Evolutionary conservation across 1,140 invertebrate genomes (phyloP), one percentile per base, ranked within the genome.

Genomic region (Stegodyphus dumicola): DNA sequence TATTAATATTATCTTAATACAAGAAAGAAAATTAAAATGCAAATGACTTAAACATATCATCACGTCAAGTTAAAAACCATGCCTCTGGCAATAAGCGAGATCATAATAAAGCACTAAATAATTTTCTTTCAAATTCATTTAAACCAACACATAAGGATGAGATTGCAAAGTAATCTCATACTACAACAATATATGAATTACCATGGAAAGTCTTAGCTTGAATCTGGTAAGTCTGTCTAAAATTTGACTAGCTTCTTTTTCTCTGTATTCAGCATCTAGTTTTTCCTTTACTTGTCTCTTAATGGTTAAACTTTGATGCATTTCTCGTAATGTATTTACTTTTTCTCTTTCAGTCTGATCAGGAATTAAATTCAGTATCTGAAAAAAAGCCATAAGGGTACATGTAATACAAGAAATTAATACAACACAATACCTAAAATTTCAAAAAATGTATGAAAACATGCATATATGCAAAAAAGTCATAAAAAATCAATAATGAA

Each of bases 281-380:
- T 48, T 73, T 53, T 77, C 84, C 65, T 86, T 86, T 6, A 86
- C 76, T 15, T 73, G 66, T 4, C 84, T 69, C 33, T 86, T 86
- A 13, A 86, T 71, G 2, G 75, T 86, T 1, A 86, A 13, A 60
- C 67, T 77, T 49, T 86, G 84, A 49, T 86, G 75, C 69, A 86
- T 77, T 73, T 86, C 76, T 10, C 84, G 66, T 10, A 86, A 54
- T 17, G 75, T 86, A 17, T 77, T 86, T 6, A 77, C 52, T 11
- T 73, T 86, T 53, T 71, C 84, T 65, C 70, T 49, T 65, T 78
- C 75, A 66, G 56, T 64, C 10, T 15, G 11, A 73, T 86, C 60
- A 7, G 75, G 75, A 71, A 71, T 56, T 18, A 60, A 17, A 65
- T 52, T 77, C 33, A 86, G 53, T 11, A 86, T 65, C 84, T 86